Percentiles rank a stretch among this genome's conserved stretches.
Conservation (phyloP, 1,140 invertebrate genomes). For the Ericerus pela region DNA sequence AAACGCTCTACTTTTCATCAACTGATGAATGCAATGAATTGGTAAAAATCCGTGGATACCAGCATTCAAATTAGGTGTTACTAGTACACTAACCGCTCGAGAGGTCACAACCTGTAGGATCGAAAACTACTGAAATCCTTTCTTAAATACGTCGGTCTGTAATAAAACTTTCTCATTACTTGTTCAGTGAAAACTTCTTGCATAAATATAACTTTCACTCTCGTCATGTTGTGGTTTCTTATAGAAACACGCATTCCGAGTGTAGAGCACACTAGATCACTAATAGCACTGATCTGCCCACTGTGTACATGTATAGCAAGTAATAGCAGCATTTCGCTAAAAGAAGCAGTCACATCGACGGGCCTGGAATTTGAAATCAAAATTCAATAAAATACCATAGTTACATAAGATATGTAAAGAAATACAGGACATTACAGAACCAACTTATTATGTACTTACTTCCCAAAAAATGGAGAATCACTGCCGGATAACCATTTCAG, state of each 20-base stretch:
- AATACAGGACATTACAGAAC: background rate
- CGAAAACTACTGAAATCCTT: constrained; percentile 15
- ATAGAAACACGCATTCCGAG: constrained; percentile 90
- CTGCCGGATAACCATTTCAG: constrained; percentile 58
- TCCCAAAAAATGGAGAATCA: constrained; percentile 17
- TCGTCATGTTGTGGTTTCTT: constrained; percentile 72
- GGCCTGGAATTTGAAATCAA: constrained; percentile 34
- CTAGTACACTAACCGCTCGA: constrained; percentile 89
- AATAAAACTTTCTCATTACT: constrained; percentile 32
- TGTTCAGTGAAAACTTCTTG: constrained; percentile 96
- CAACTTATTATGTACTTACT: constrained; percentile 13
- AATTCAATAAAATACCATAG: background rate
- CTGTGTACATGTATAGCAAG: constrained; percentile 96
- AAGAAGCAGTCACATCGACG: constrained; percentile 63
- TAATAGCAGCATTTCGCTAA: constrained; percentile 90
- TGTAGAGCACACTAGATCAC: constrained; percentile 82
- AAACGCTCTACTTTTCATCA: constrained; percentile 86
- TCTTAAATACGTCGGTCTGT: background rate
- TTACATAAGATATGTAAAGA: background rate
- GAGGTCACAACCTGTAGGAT: constrained; percentile 76
- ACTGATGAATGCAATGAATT: constrained; percentile 92
- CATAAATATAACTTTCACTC: constrained; percentile 89
- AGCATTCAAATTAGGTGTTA: constrained; percentile 76
- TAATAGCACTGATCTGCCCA: constrained; percentile 79
- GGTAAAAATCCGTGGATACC: constrained; percentile 84